A percentile compares a stretch with the other conserved stretches of the same genome.
These are phyloP conservation scores for Strongylocentrotus purpuratus DNA, from an alignment of 35 echinoderm and acorn worm genomes.

Conservation along the genomic window DNA sequence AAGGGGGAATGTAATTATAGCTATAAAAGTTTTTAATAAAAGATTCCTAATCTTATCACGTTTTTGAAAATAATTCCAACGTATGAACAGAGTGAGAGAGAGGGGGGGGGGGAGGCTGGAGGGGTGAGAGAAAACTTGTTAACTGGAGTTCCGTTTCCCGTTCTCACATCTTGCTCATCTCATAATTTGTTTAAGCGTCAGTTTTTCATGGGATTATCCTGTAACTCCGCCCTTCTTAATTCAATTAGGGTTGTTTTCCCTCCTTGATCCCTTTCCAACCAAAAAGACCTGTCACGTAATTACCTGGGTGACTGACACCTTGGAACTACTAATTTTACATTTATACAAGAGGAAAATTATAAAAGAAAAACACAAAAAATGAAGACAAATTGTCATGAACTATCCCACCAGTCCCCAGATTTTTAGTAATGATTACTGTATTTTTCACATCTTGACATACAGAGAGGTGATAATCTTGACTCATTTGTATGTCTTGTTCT, in stretches of 20 bases:
- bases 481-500: too few species aligned
- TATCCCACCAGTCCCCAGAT: too few species aligned
- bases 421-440: too few species aligned
- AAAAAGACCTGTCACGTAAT: slow-evolving; percentile 15
- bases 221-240: slow-evolving; percentile 48
- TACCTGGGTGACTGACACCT: slow-evolving; percentile 27
- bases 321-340: background rate
- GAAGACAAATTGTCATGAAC: too few species aligned
- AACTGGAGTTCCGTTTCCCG: background rate
- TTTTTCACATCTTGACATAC: too few species aligned
- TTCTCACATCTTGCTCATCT: slow-evolving; percentile 19
- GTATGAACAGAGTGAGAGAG: too few species aligned
- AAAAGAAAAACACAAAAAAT: background rate
- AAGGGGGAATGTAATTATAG: background rate
- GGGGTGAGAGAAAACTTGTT: background rate
- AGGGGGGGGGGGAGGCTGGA: background rate
- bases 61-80: too few species aligned
- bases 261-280: slow-evolving; percentile 29
- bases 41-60: too few species aligned
- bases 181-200: slow-evolving; percentile 42
- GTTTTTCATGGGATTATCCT: slow-evolving; percentile 30
- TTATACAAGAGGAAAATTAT: background rate
- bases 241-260: slow-evolving; percentile 52
- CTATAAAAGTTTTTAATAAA: too few species aligned
- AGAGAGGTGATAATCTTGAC: too few species aligned